Percentiles rank a stretch among this genome's conserved stretches.
These are phyloP conservation scores for Candidula unifasciata DNA, from an alignment of 2,888 invertebrate species.

Conservation along the genomic window DNA sequence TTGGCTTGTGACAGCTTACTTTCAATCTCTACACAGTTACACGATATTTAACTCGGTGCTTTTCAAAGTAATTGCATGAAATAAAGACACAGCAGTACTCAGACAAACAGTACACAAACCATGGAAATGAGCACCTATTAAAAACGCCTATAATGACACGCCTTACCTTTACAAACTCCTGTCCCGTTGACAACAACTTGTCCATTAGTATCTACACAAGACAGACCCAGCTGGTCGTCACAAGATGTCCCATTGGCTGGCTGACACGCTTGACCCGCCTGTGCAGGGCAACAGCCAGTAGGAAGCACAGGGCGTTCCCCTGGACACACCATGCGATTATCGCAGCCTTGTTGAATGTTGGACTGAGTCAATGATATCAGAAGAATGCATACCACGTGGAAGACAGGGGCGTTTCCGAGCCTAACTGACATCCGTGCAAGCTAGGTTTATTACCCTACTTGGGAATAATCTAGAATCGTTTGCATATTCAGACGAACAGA, in stretches of 20 bases:
- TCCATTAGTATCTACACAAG: conserved; percentile 3
- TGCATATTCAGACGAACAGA: neutral
- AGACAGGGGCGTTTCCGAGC: conserved; percentile 17
- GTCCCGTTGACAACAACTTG: neutral
- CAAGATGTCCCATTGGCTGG: conserved; percentile 31
- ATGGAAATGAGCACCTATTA: neutral
- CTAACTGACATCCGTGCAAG: conserved; percentile 28
- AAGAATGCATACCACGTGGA: conserved; percentile 34
- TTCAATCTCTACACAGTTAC: no score
- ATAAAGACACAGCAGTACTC: no score
- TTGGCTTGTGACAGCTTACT: no score
- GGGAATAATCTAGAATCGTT: neutral
- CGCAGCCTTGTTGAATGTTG: conserved; percentile 2
- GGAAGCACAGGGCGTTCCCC: conserved; percentile 35
- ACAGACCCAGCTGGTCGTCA: conserved; percentile 38
- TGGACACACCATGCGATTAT: conserved; percentile 23
- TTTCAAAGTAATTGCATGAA: no score
- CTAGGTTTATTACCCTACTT: neutral
- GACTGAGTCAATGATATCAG: conserved; percentile 10
- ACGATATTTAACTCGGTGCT: no score
- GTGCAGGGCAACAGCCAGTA: conserved; percentile 46
- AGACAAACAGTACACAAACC: no score
- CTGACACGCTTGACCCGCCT: conserved; percentile 34
- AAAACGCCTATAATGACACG: neutral
- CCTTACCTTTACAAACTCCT: conserved; percentile 39